Conservation (phyloP, 1,140 invertebrate species). For the Sarcophaga bullata region DNA sequence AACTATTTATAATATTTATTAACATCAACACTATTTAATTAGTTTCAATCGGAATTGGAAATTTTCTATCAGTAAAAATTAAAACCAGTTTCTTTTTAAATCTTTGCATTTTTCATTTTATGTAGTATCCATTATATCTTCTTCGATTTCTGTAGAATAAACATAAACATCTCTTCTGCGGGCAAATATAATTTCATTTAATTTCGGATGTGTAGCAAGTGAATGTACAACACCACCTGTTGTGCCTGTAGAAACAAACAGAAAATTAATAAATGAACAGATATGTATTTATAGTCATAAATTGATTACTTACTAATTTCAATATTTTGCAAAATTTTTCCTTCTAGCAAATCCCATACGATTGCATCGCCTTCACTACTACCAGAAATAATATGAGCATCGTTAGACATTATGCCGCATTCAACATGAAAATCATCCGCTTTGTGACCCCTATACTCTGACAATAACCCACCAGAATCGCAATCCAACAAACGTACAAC, state of each 20-base stretch:
- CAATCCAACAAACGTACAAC: constrained; percentile 90
- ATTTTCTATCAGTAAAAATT: no score
- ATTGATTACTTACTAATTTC: constrained; percentile 57
- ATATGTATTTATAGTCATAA: background rate
- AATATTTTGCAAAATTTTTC: constrained; percentile 71
- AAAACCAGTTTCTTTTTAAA: no score
- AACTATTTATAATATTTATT: no score
- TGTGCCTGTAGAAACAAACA: constrained; percentile 51
- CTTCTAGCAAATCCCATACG: constrained; percentile 88
- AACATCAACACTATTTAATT: no score
- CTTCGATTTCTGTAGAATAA: constrained; percentile 66
- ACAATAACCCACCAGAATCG: constrained; percentile 82
- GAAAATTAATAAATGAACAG: background rate
- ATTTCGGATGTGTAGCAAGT: constrained; percentile 77
- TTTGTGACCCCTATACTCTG: constrained; percentile 82
- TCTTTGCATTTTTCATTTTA: background rate
- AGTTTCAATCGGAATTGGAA: no score
- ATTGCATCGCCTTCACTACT: constrained; percentile 86
- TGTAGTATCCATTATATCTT: constrained; percentile 18
- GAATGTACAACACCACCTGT: constrained; percentile 72
- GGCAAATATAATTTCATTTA: constrained; percentile 74
- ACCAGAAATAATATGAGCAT: constrained; percentile 87
- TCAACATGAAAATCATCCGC: constrained; percentile 86
- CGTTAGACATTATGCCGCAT: constrained; percentile 82
- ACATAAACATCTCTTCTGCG: constrained; percentile 75